A percentile compares a stretch with the other conserved stretches of the same genome.
Evolutionary conservation across 2,797 vertebrate species (phyloP).

Genomic region (Todus mexicanus): DNA sequence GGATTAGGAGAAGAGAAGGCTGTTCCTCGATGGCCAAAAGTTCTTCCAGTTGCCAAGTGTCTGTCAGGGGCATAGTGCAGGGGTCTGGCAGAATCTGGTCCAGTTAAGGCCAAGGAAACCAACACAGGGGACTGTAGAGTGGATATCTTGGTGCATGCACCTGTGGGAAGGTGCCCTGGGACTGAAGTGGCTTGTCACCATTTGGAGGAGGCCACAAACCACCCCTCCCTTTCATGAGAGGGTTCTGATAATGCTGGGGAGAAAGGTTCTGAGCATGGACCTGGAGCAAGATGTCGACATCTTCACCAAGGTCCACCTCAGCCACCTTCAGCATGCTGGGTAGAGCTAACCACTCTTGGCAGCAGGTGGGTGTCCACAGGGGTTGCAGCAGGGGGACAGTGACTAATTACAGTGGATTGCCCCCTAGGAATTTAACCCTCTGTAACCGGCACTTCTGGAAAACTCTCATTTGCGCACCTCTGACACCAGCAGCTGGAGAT

Average conservation of each 20-base stretch:
- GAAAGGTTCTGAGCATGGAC: neutral
- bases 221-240: neutral
- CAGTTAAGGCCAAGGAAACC: neutral
- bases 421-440: neutral
- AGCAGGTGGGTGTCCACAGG: neutral
- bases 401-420: neutral
- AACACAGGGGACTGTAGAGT: neutral
- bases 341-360: neutral
- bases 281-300: neutral
- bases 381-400: neutral
- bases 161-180: no score
- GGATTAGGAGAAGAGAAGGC: neutral
- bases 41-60: neutral
- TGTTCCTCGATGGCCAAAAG: neutral
- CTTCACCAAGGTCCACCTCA: neutral
- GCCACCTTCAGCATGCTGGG: neutral
- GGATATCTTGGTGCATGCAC: neutral
- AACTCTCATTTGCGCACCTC: neutral
- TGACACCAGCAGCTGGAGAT: neutral
- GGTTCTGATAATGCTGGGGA: neutral
- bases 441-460: neutral
- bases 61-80: neutral
- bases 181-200: accelerated
- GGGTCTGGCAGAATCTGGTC: neutral
- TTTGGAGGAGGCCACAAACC: accelerated